Percentiles rank a stretch among this genome's conserved stretches.
These are phyloP conservation scores for Globicephala melas DNA, from an alignment of 2,113 vertebrate genomes.

Conservation along the genomic window DNA sequence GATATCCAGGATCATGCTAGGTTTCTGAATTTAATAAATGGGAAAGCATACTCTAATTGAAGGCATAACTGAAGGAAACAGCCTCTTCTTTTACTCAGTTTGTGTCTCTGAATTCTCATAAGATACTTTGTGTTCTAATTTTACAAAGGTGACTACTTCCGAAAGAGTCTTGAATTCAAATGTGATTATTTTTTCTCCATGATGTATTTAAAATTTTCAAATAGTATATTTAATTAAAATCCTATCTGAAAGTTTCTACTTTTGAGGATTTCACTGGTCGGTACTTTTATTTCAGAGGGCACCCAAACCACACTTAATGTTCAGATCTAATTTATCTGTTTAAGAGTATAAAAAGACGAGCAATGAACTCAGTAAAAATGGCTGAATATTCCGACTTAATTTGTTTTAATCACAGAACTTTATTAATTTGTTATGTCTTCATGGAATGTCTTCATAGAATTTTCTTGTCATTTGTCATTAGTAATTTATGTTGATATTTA, in stretches of 20 bases:
- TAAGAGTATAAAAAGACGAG: neutral
- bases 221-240: constrained; percentile 43
- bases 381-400: neutral
- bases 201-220: constrained; percentile 20
- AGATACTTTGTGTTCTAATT: neutral
- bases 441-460: neutral
- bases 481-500: neutral
- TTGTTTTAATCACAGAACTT: neutral
- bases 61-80: constrained; percentile 57
- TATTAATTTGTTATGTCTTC: neutral
- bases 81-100: constrained; percentile 3
- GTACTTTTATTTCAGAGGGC: neutral
- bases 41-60: constrained; percentile 72
- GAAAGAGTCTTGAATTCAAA: constrained; percentile 38
- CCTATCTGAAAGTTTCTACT: neutral
- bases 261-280: neutral
- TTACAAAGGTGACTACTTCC: constrained; percentile 49
- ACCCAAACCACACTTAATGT: neutral
- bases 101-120: neutral
- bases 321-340: neutral
- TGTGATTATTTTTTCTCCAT: constrained; percentile 37
- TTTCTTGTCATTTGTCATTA: neutral
- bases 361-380: neutral
- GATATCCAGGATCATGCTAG: constrained; percentile 68
- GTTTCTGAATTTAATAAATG: constrained; percentile 73